Base-by-base conservation (phyloP, 2,113 vertebrate species). In the Ptilorrhoa leucosticta region DNA sequence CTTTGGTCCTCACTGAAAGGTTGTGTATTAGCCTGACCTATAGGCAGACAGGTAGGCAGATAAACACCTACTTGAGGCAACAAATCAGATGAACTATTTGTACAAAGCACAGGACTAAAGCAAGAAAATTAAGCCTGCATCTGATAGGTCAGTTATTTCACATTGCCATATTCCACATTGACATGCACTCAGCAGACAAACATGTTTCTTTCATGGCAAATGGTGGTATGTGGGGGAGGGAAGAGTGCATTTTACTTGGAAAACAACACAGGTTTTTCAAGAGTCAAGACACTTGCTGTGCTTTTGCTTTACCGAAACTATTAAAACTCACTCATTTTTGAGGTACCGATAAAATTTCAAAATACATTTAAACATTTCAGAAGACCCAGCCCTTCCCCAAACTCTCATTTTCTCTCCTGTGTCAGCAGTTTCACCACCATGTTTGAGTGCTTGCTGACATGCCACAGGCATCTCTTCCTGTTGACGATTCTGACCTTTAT, bases 401-500 rank as follows among this genome's bases (percentile, higher is more conserved):
- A 77, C 30, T 51, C n/a, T 28, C 2, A 6, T 42, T 83, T 71
- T 76, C 79, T 72, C 73, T 40, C 75, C 86, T 65, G 26, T 73
- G 93, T 63, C 61, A 89, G 71, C 84, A 92, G 51, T 85, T 90
- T 91, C 85, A 58, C 91, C 95, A 54, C 75, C 73, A 53, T 56
- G 94, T 87, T 72, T 87, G 89, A 93, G 80, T 75, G 89, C 94
- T 95, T 94, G 90, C 93, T 97, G 86, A 66, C 70, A 89, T 85
- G 92, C 89, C 93, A 97, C 81, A 87, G 94, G 80, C 96, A 96
- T 90, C 97, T 94, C 87, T 79, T 97, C 93, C 94, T 97, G 91
- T 86, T 98, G 98, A 98, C n/a, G 85, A 97, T 96, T 95, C 81
- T 98, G 97, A 98, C 98, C 98, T 98, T 98, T 98, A 98, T 98